Evolutionary conservation across 2,113 vertebrate genomes (phyloP).

Genomic region (Climacteris rufus): DNA sequence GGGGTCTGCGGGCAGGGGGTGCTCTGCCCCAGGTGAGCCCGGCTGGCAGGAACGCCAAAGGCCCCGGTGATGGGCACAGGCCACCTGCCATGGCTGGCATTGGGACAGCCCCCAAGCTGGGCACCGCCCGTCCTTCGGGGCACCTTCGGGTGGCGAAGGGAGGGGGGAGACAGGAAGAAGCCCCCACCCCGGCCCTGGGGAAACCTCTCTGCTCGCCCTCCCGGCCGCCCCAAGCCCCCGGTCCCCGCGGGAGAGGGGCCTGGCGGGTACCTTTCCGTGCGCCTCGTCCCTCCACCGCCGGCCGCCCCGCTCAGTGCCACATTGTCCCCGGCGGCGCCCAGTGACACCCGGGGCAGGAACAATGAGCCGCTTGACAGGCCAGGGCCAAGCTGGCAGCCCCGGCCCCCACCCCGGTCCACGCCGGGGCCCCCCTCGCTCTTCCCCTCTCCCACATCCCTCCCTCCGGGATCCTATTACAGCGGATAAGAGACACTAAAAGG

Average conservation of each 20-base stretch:
- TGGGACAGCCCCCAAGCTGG: background rate
- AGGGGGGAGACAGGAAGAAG: background rate
- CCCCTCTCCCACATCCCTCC: constrained; percentile 61
- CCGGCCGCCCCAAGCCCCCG: background rate
- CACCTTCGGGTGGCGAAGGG: background rate
- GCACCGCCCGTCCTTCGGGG: constrained; percentile 11
- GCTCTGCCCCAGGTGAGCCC: background rate
- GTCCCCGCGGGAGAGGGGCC: background rate
- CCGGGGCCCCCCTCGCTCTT: constrained; percentile 67
- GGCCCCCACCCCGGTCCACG: constrained; percentile 58
- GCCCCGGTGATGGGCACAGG: background rate
- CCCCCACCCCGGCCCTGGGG: background rate
- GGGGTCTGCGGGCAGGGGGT: background rate
- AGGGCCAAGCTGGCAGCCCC: constrained; percentile 68
- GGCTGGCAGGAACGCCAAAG: background rate
- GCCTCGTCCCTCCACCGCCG: constrained; percentile 42
- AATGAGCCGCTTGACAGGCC: constrained; percentile 78
- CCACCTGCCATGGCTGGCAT: background rate
- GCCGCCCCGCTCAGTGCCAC: constrained; percentile 75
- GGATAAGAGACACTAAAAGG: constrained; percentile 70
- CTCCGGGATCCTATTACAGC: constrained; percentile 79
- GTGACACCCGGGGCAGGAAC: constrained; percentile 77
- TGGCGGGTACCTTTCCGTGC: constrained; percentile 4
- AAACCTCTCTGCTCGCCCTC: background rate
- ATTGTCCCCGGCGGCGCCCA: constrained; percentile 75